A percentile compares a stretch with the other conserved stretches of the same genome.
Conservation (phyloP, 2,888 invertebrate genomes). For the Campoplex nolae region DNA sequence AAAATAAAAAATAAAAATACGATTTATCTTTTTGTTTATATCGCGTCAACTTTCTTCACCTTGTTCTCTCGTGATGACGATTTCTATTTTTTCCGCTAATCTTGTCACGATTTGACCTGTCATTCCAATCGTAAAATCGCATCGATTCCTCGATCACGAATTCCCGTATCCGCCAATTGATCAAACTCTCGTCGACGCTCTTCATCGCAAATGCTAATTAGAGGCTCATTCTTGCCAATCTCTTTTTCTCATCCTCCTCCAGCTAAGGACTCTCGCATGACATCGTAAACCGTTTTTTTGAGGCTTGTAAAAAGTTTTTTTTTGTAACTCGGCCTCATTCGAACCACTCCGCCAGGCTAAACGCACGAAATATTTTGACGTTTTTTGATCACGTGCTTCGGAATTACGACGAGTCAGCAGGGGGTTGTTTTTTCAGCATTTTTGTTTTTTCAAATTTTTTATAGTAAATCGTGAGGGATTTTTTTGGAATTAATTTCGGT, state of each 20-base stretch:
- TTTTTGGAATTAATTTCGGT: not conserved
- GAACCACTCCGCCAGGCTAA: not conserved
- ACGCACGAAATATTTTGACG: conserved; percentile 1
- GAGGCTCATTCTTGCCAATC: conserved; percentile 25
- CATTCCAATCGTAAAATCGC: conserved; percentile 51
- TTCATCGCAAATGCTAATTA: conserved; percentile 56
- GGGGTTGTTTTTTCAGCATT: conserved; percentile 22
- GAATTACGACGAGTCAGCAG: not conserved
- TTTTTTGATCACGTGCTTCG: conserved; percentile 39
- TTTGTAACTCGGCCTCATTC: not conserved
- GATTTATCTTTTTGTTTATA: not conserved
- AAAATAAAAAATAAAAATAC: not conserved
- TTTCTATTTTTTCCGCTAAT: conserved; percentile 28
- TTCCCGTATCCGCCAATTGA: conserved; percentile 40
- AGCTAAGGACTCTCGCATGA: conserved; percentile 13
- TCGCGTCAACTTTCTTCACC: conserved; percentile 35
- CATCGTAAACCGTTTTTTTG: conserved; percentile 1
- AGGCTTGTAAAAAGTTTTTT: conserved; percentile 10
- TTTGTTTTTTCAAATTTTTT: not conserved
- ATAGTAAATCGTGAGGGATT: not conserved
- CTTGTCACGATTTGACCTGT: conserved; percentile 35
- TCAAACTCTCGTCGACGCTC: conserved; percentile 56
- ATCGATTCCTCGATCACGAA: conserved; percentile 35
- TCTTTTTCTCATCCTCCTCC: conserved; percentile 22
- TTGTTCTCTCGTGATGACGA: conserved; percentile 44